A percentile compares a stretch with the other conserved stretches of the same genome.
Evolutionary conservation across 2,888 invertebrate species (phyloP).

Genomic region (Sarcophaga subvicina): DNA sequence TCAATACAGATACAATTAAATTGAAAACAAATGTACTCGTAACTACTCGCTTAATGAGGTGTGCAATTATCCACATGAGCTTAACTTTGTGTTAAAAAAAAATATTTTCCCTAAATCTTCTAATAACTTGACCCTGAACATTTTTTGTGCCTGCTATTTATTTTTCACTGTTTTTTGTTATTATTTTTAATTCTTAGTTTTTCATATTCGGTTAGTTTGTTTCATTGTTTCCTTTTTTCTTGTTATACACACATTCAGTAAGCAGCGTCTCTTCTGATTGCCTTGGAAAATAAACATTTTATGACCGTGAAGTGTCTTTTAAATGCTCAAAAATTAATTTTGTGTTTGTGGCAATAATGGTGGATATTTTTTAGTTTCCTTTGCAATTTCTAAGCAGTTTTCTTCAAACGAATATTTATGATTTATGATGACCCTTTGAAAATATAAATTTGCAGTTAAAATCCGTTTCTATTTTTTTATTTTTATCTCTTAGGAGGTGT

Average conservation of each 20-base stretch:
- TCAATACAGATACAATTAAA: conserved; percentile 13
- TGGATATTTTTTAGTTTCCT: background rate
- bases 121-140: conserved; percentile 53
- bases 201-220: conserved; percentile 23
- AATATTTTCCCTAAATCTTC: conserved; percentile 35
- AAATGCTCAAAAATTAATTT: conserved; percentile 68
- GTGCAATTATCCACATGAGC: background rate
- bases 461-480: conserved; percentile 9
- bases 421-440: conserved; percentile 79
- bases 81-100: too few relatives aligned
- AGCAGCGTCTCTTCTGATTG: background rate
- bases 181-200: conserved; percentile 25
- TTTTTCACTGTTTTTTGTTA: conserved; percentile 23
- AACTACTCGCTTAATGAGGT: background rate
- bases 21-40: background rate
- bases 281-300: conserved; percentile 28
- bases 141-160: conserved; percentile 13
- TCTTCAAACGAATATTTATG: conserved; percentile 75
- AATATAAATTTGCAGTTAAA: conserved; percentile 23
- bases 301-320: conserved; percentile 62
- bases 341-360: background rate
- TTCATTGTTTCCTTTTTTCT: background rate
- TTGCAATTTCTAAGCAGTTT: conserved; percentile 19
- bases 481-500: conserved; percentile 49
- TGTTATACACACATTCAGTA: background rate